These are phyloP conservation scores for Nemurella pictetii DNA, from an alignment of 2,888 invertebrate genomes.

Conservation along the genomic window DNA sequence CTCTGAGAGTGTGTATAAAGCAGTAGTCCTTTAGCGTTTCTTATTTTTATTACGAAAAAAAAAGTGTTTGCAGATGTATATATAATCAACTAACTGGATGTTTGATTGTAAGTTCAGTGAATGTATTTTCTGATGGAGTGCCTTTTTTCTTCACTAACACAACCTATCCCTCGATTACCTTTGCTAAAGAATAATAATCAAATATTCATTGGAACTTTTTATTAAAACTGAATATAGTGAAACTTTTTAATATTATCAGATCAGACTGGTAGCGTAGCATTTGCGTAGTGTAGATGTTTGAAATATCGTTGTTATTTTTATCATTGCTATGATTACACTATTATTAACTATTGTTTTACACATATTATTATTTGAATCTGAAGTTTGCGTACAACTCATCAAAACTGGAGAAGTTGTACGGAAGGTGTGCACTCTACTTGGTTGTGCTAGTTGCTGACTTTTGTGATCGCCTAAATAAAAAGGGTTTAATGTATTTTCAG, in stretches of 20 bases:
- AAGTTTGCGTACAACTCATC: neutral
- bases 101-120: neutral
- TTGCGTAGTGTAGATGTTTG: conserved; percentile 1
- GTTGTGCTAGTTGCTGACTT: neutral
- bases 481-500: neutral
- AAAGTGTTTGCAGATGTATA: conserved; percentile 9
- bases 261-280: conserved; percentile 19
- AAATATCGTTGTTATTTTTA: conserved; percentile 20
- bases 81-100: conserved; percentile 2
- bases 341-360: conserved; percentile 19
- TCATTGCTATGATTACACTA: conserved; percentile 1
- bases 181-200: conserved; percentile 6
- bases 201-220: neutral
- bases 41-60: conserved; percentile 19
- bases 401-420: neutral
- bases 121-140: conserved; percentile 32
- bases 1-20: neutral
- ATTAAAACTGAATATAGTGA: conserved; percentile 7
- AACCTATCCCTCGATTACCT: neutral
- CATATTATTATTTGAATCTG: neutral
- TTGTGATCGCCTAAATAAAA: neutral
- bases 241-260: conserved; percentile 10
- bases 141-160: conserved; percentile 38
- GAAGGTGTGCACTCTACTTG: neutral
- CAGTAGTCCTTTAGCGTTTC: conserved; percentile 1